These are phyloP conservation scores for Eulemur rufifrons DNA, from an alignment of 2,113 vertebrate species.

Conservation along the genomic window DNA sequence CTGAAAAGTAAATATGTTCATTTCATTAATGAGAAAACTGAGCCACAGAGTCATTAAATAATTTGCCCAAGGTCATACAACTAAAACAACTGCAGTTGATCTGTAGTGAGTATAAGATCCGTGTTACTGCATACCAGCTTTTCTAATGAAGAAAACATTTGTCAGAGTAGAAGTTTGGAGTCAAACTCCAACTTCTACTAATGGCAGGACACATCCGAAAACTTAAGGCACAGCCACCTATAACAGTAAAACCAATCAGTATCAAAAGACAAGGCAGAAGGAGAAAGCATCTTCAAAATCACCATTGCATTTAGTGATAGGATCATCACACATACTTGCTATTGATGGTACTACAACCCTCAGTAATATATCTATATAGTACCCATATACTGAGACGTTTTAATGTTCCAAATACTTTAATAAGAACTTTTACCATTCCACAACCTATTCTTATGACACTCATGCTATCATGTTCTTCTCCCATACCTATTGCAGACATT, in stretches of 20 bases:
- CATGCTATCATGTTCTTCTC: not conserved
- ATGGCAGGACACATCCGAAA: not conserved
- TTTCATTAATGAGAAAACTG: slow-evolving; percentile 11
- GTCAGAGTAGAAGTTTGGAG: not conserved
- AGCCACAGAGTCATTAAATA: not conserved
- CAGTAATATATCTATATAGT: not conserved
- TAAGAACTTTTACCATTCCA: not conserved
- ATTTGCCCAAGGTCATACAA: not conserved
- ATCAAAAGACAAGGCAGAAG: not conserved
- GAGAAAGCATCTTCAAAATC: not conserved
- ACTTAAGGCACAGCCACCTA: not conserved
- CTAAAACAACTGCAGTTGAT: not conserved
- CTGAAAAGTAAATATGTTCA: not conserved
- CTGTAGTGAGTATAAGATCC: not conserved
- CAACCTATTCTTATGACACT: not conserved
- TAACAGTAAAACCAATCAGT: not conserved
- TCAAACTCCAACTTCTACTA: not conserved
- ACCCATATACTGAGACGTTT: not conserved
- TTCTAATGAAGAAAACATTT: not conserved
- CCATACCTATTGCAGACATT: not conserved
- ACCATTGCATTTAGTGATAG: not conserved
- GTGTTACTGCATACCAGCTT: not conserved
- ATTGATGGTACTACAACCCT: not conserved
- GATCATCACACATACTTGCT: not conserved
- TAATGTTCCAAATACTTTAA: not conserved